Evolutionary conservation across 2,113 vertebrate genomes (phyloP).

Genomic region (Synodontis membranacea): DNA sequence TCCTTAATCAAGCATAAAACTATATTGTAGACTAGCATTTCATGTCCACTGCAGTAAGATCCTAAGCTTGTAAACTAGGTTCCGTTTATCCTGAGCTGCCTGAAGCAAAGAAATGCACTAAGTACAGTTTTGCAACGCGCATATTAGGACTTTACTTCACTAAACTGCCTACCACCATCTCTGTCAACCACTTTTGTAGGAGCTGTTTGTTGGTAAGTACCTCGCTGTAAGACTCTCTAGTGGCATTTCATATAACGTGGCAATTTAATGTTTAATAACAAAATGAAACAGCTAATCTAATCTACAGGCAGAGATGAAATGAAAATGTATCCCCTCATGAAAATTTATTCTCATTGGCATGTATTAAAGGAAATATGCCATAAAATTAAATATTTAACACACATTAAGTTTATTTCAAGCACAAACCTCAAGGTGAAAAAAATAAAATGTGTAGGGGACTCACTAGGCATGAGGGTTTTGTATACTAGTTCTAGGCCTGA

Average conservation of each 20-base stretch:
- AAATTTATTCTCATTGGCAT: conserved; percentile 38
- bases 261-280: conserved; percentile 37
- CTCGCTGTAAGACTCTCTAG: conserved; percentile 21
- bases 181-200: conserved; percentile 17
- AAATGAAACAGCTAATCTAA: conserved; percentile 43
- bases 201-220: conserved; percentile 34
- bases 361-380: conserved; percentile 43
- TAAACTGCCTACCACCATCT: conserved; percentile 14
- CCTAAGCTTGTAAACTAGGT: neutral
- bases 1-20: neutral
- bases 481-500: neutral
- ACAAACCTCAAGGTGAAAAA: conserved; percentile 25
- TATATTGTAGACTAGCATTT: neutral
- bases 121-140: conserved; percentile 5
- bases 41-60: neutral
- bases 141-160: conserved; percentile 15
- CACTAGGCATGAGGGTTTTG: neutral
- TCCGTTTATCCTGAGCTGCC: neutral
- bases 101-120: neutral
- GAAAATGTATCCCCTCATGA: conserved; percentile 31
- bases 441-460: conserved; percentile 1
- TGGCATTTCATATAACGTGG: conserved; percentile 40
- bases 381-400: conserved; percentile 54
- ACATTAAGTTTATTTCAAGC: conserved; percentile 44
- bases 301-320: conserved; percentile 23